Percentiles rank a stretch among this genome's conserved stretches.
phyloP scores from a whole-genome alignment of 1,140 invertebrate species.

The Aricia agestis region DNA sequence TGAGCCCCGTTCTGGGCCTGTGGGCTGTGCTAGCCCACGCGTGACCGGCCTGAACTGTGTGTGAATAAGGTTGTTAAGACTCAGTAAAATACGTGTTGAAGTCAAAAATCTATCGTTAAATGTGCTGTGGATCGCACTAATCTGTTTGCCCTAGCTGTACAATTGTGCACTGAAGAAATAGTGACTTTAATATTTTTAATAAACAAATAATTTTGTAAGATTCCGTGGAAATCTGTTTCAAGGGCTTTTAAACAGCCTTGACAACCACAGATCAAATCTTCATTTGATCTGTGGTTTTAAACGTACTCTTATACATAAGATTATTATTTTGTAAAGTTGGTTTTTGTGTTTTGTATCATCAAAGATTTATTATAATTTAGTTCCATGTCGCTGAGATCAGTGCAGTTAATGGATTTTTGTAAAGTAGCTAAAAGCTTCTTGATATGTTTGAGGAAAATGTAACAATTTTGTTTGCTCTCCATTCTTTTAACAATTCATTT shows the following conservation, averaged over 20 bases:
- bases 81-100: background rate
- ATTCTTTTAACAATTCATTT: background rate
- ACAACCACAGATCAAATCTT: too few relatives aligned
- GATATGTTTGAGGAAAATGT: background rate
- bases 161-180: background rate
- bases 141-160: background rate
- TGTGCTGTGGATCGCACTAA: background rate
- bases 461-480: background rate
- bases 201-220: too few relatives aligned
- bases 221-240: too few relatives aligned
- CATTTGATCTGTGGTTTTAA: too few relatives aligned
- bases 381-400: background rate
- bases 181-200: too few relatives aligned
- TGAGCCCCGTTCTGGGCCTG: background rate
- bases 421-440: background rate
- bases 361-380: background rate
- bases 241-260: too few relatives aligned
- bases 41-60: background rate
- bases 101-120: background rate
- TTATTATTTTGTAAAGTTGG: too few relatives aligned
- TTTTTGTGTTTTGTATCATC: too few relatives aligned
- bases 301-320: background rate
- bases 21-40: background rate
- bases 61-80: background rate
- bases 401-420: background rate